Base-by-base conservation (phyloP, 2,888 invertebrate species). In the Agrochola lota region DNA sequence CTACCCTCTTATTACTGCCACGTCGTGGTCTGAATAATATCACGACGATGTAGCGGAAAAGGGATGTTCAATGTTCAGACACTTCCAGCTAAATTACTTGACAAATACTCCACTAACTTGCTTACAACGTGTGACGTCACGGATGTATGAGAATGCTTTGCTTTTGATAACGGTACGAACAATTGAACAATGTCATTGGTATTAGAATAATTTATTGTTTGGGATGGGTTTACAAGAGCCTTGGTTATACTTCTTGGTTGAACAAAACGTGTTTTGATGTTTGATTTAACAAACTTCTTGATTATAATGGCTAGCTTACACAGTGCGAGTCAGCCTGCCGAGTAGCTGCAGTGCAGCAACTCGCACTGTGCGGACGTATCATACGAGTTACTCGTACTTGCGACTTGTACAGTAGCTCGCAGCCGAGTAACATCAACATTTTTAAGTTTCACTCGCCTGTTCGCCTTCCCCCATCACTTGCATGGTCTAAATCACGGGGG, bases 1-100 rank as follows among this genome's bases (percentile, higher is more conserved):
- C 57, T 6, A 40, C 74, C 88, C 60, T 30, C 15, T n/a, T 75
- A 82, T 75, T 84, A 84, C 76, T 60, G 83, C 68, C 77, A 78
- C 78, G 69, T 70, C 64, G 79, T 59, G 78, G 79, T 77, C 43
- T 78, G 76, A 89, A 85, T 84, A 83, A 79, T 71, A 85, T 89
- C 86, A 78, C 70, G 55, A 76, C 71, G 88, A 69, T 69, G 69
- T 74, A 80, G 74, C 84, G 77, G 80, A 78, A 89, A 81, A 79
- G 78, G 76, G 77, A 67, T 78, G 83, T 83, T 83, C 78, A 57
- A 66, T 81, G 73, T 74, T 77, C 79, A 82, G 73, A 88, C 88
- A 84, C 80, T 83, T 88, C 78, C 78, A 88, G 82, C 78, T 81
- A 86, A 88, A 88, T 88, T 89, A 88, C 82, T 86, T 86, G 85